Base-by-base conservation (phyloP, 2,888 invertebrate species). In the Metallyticus violacea region DNA sequence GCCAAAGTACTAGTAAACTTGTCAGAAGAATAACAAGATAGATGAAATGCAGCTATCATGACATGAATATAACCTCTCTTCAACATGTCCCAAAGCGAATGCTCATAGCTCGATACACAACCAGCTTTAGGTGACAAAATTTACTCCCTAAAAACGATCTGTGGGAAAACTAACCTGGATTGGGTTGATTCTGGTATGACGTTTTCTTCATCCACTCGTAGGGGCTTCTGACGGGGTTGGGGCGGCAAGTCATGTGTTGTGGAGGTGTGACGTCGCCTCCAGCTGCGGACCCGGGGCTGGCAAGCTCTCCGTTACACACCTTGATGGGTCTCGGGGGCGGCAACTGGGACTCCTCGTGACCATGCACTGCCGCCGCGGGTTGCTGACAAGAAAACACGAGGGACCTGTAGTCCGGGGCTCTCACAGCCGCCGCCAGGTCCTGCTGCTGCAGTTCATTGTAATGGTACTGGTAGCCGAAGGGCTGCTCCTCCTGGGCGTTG, bases 171-270 rank as follows among this genome's bases (percentile, higher is more conserved):
- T 92, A 92, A 97, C 97, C 97, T 92, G 97, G 97, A 92, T 96
- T 97, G 2, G 96, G 96, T 90, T 97, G 97, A 88, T 94, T 95
- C 90, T 97, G 96, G 91, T 97, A 97, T 85, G 96, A 95, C 6
- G 96, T 96, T 91, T 97, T 97, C 92, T 97, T 97, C 95, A 98
- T 97, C 98, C 98, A 98, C 90, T 97, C 97, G 91, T 95, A 98
- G 0, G 97, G 97, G 89, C 96, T 96, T 79, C 97, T 94, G 26
- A 95, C 94, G 30, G 96, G 96, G 77, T 95, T 94, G 80, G 97
- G 95, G 90, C 95, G 93, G 85, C 89, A 89, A 79, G 89, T 62
- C 40, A 62, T 89, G 87, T 91, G 90, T 88, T 91, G 90, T 86
- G 92, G 90, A 89, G 92, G 90, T 88, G 91, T 89, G 89, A 91